A percentile compares a stretch with the other conserved stretches of the same genome.
phyloP scores from a whole-genome alignment of 2,113 vertebrate species.

The Erythrocebus patas region DNA sequence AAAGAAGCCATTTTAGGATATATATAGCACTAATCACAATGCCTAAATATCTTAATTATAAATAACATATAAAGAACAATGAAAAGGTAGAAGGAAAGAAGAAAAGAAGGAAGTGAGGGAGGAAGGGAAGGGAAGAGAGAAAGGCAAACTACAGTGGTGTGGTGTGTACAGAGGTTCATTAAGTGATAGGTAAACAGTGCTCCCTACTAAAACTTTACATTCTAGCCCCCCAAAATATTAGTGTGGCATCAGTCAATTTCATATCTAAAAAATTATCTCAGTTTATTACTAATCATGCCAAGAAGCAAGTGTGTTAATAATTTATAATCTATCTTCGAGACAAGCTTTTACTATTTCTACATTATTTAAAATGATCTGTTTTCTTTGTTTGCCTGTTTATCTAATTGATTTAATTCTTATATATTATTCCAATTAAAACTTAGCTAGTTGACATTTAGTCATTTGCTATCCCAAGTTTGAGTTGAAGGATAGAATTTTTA shows the following conservation, averaged over 20 bases:
- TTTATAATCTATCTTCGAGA: slow-evolving; percentile 22
- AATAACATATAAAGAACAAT: not conserved
- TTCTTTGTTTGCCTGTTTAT: slow-evolving; percentile 3
- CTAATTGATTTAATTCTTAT: slow-evolving; percentile 18
- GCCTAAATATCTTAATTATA: not conserved
- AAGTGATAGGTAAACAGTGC: not conserved
- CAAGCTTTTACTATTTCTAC: not conserved
- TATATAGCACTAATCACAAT: not conserved
- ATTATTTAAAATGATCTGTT: slow-evolving; percentile 37
- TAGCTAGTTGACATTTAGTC: not conserved
- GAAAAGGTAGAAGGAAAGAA: not conserved
- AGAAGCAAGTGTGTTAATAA: slow-evolving; percentile 24
- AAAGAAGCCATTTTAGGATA: not conserved
- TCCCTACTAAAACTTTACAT: not conserved
- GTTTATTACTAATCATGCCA: not conserved
- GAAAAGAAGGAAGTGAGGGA: not conserved
- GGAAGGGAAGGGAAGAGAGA: no score
- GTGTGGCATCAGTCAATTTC: not conserved
- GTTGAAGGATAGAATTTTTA: not conserved
- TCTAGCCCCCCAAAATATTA: not conserved
- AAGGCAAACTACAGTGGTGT: not conserved
- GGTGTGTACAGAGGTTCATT: not conserved
- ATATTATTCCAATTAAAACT: not conserved
- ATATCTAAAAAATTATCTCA: not conserved
- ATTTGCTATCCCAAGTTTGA: not conserved